Evolutionary conservation across 2,888 invertebrate species (phyloP), one percentile per base, ranked within the genome.

Genomic region (Epinotia brunnichana): DNA sequence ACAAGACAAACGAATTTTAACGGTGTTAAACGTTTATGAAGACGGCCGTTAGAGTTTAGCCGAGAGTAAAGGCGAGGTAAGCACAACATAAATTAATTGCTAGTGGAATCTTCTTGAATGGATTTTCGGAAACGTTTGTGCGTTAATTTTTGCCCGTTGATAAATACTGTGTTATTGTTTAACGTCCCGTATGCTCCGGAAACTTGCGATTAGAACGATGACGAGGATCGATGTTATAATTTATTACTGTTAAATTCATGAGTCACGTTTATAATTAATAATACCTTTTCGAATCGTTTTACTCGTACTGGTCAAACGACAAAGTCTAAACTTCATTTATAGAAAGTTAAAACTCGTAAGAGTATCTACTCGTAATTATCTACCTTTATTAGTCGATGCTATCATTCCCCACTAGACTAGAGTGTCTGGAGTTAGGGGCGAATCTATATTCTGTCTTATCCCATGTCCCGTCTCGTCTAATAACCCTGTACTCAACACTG

Each of bases 141-240:
- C 54, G 19, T 54, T 21, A 13, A 13, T 39, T 13, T 19, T 19
- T 19, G 17, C n/a, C 19, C 19, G 19, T 19, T 60, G 17, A 5
- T 17, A 13, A 41, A 35, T 59, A 60, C 56, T 57, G 57, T 60
- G 39, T 41, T 60, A 41, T 60, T 41, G 19, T 60, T 41, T 5
- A 48, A 48, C 17, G 41, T 60, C 61, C 44, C 21, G 61, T 41
- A 7, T 44, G 19, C 15, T 44, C 61, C 44, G 61, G 61, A 21
- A 24, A 60, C 19, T 21, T 41, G 41, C 60, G 60, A 60, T 60
- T 41, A 60, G 13, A 60, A 19, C 21, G 41, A 61, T 7, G 15
- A 41, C 15, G 11, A 15, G 17, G 15, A 44, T 44, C 39, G 13
- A 60, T 13, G 17, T 10, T 13, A 35, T 60, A 39, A 15, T 17